These are phyloP conservation scores for Portunus trituberculatus DNA, from an alignment of 1,140 invertebrate species.

Conservation along the genomic window DNA sequence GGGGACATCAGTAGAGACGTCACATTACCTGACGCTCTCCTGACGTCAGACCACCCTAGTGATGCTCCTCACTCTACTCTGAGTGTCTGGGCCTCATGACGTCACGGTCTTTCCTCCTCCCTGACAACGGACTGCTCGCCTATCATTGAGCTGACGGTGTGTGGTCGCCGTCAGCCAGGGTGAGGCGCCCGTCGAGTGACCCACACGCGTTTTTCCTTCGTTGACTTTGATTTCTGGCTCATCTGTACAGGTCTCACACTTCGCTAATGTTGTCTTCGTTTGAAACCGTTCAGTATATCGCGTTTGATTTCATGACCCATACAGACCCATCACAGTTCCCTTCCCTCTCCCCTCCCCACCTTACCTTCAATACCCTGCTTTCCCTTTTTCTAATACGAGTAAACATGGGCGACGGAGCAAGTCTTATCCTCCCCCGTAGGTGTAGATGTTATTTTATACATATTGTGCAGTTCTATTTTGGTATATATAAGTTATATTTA, in stretches of 20 bases:
- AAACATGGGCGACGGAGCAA: constrained; percentile 63
- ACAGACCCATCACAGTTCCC: constrained; percentile 28
- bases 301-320: constrained; percentile 64
- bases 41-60: constrained; percentile 41
- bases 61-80: constrained; percentile 39
- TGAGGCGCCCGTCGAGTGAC: background rate
- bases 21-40: background rate
- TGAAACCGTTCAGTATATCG: constrained; percentile 56
- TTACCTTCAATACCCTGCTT: background rate
- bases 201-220: background rate
- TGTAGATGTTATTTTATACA: constrained; percentile 76
- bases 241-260: constrained; percentile 68
- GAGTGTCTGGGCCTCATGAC: constrained; percentile 64
- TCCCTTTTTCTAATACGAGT: constrained; percentile 66
- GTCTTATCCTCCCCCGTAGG: constrained; percentile 60
- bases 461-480: constrained; percentile 77
- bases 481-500: constrained; percentile 77
- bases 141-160: background rate
- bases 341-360: background rate
- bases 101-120: constrained; percentile 38
- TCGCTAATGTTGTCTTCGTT: constrained; percentile 66
- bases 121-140: background rate
- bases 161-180: background rate
- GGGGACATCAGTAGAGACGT: background rate
- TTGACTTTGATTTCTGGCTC: constrained; percentile 16